These are phyloP conservation scores for Ennomos fuscantarius DNA, from an alignment of 2,888 invertebrate genomes.

Conservation along the genomic window DNA sequence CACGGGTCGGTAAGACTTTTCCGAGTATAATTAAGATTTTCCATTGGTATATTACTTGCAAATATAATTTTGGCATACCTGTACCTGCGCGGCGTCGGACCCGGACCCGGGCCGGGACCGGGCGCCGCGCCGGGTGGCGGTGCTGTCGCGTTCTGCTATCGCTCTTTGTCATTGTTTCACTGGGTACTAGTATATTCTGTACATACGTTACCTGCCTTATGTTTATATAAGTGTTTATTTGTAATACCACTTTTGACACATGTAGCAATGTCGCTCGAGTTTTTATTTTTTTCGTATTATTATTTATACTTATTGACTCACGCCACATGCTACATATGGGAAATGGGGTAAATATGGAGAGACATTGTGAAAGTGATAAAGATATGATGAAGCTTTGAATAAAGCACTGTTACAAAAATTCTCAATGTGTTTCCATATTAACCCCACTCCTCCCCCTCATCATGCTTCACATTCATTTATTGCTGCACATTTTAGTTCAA, in stretches of 20 bases:
- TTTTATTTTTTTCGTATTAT: conserved; percentile 57
- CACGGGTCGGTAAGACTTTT: conserved; percentile 44
- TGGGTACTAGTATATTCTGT: conserved; percentile 78
- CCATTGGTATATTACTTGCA: conserved; percentile 67
- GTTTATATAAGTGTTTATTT: conserved; percentile 84
- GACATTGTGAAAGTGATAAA: conserved; percentile 88
- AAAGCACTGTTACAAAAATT: conserved; percentile 88
- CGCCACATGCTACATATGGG: conserved; percentile 85
- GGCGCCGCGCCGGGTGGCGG: conserved; percentile 35
- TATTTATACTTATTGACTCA: conserved; percentile 78
- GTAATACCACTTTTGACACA: conserved; percentile 86
- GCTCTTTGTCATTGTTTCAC: conserved; percentile 82
- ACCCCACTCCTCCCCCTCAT: conserved; percentile 63
- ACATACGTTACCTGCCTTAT: conserved; percentile 84
- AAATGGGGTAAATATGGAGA: conserved; percentile 89
- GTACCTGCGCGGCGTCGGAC: conserved; percentile 29
- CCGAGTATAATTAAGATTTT: conserved; percentile 65
- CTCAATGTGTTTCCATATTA: conserved; percentile 88
- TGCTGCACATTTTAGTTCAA: conserved; percentile 1
- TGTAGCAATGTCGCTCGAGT: conserved; percentile 84
- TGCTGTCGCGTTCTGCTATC: conserved; percentile 63
- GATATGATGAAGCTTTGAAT: conserved; percentile 86
- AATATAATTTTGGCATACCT: conserved; percentile 35
- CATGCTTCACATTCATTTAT: conserved; percentile 16
- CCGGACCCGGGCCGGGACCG: conserved; percentile 36